Percentiles rank a stretch among this genome's conserved stretches.
Evolutionary conservation across 92 coral and sea anemone genomes (phyloP).

Genomic region (Bergia puertoricense): DNA sequence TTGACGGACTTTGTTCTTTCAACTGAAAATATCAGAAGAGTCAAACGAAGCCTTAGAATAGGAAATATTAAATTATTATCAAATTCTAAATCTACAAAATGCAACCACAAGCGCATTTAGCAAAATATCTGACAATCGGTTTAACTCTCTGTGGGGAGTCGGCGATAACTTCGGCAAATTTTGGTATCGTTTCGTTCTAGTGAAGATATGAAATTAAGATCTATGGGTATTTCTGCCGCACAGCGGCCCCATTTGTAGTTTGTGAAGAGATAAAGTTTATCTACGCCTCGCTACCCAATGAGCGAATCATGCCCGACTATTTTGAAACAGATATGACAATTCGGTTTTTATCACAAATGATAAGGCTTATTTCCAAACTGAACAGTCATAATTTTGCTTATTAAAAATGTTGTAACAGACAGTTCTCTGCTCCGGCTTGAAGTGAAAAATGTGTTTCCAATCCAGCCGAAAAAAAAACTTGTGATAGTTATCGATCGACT

Average conservation of each 20-base stretch:
- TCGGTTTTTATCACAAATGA: background rate
- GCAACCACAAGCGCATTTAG: background rate
- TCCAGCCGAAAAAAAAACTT: no score
- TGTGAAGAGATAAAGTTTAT: no score
- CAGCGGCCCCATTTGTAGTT: background rate
- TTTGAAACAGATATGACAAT: background rate
- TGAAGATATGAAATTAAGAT: background rate
- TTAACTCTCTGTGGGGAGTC: background rate
- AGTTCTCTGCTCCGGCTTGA: background rate
- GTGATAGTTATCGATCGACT: background rate
- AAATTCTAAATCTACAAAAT: background rate
- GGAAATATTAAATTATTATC: background rate
- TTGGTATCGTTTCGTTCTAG: background rate
- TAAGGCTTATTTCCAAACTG: background rate
- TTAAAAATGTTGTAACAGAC: background rate
- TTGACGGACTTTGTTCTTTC: background rate
- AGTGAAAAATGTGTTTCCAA: no score
- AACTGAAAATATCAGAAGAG: background rate
- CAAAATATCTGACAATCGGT: background rate
- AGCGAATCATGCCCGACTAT: background rate
- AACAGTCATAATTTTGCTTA: background rate
- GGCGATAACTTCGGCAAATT: background rate
- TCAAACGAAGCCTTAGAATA: background rate
- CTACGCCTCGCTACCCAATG: background rate
- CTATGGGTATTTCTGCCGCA: background rate